These are phyloP conservation scores for Aphelinus atriplicis DNA, from an alignment of 1,140 invertebrate species.

Conservation along the genomic window DNA sequence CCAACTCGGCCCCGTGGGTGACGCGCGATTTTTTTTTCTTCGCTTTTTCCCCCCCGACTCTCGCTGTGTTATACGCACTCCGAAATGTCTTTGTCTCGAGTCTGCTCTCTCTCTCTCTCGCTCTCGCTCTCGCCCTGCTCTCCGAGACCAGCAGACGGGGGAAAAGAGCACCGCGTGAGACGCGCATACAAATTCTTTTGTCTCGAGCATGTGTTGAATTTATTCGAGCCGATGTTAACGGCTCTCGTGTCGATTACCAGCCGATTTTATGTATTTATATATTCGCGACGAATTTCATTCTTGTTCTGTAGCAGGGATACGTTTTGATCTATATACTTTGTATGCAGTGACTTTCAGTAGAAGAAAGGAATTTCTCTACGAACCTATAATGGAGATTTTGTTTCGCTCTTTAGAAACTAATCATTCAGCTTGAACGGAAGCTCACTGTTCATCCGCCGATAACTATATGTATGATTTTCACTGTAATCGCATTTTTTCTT, in stretches of 20 bases:
- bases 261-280: background rate
- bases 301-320: too few relatives aligned
- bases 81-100: slow-evolving; percentile 6
- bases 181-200: slow-evolving; percentile 1
- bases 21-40: background rate
- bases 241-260: too few relatives aligned
- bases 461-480: too few relatives aligned
- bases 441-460: too few relatives aligned
- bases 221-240: background rate
- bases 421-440: too few relatives aligned
- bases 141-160: background rate
- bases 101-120: background rate
- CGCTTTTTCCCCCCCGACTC: background rate
- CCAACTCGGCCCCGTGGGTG: background rate
- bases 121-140: background rate
- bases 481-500: too few relatives aligned
- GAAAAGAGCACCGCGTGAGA: too few relatives aligned
- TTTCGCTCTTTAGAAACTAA: too few relatives aligned
- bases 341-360: too few relatives aligned
- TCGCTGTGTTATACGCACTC: background rate
- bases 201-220: background rate
- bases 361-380: too few relatives aligned
- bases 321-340: too few relatives aligned
- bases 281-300: background rate
- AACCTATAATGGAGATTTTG: too few relatives aligned